Percentiles rank a stretch among this genome's conserved stretches.
Conservation (phyloP, 2,888 invertebrate genomes). For the Syritta pipiens region DNA sequence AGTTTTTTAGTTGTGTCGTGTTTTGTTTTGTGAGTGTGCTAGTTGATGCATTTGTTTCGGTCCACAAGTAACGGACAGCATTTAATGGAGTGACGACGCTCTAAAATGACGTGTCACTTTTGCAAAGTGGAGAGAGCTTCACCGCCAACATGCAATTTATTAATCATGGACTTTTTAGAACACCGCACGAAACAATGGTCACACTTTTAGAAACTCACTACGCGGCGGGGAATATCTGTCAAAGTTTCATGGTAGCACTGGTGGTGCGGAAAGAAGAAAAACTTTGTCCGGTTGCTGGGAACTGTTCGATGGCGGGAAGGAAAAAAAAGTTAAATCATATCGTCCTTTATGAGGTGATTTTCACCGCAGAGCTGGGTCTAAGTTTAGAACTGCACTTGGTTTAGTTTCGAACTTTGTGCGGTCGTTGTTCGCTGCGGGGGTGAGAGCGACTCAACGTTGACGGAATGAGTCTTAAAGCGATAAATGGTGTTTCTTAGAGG, state of each 20-base stretch:
- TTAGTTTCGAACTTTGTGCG: background rate
- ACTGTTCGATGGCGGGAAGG: background rate
- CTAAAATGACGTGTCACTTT: background rate
- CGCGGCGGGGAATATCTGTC: background rate
- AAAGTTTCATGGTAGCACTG: conserved; percentile 29
- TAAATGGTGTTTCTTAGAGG: too few species aligned
- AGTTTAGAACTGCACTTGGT: background rate
- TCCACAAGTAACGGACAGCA: too few species aligned
- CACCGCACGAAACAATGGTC: background rate
- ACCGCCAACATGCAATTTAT: background rate
- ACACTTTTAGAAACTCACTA: background rate
- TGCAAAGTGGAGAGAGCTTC: background rate
- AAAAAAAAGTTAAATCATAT: background rate
- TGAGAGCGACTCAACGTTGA: too few species aligned
- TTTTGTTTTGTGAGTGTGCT: too few species aligned
- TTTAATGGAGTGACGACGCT: background rate
- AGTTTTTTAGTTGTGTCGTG: too few species aligned
- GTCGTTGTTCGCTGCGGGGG: too few species aligned
- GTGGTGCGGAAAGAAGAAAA: too few species aligned
- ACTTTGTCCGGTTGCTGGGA: background rate
- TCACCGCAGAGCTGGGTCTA: background rate
- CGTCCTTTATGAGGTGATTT: background rate
- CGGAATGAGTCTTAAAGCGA: too few species aligned
- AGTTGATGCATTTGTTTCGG: too few species aligned
- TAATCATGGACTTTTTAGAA: background rate